phyloP scores from a whole-genome alignment of 2,888 invertebrate species.

The Agyllia agylla region DNA sequence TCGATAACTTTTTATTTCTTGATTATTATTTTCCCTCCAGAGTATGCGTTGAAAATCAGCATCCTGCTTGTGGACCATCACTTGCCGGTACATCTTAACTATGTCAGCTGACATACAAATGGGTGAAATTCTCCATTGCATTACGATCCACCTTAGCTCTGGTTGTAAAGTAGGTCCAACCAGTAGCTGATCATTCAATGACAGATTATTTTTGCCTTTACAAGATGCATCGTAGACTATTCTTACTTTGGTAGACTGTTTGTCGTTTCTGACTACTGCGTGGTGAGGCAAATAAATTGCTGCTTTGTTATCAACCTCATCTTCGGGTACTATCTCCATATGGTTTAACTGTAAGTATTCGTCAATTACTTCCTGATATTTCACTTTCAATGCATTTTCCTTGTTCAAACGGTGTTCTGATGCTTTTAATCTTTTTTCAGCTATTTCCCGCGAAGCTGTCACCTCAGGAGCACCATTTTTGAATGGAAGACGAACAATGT shows the following conservation, averaged over 20 bases:
- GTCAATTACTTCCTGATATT: not conserved
- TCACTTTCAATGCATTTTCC: not conserved
- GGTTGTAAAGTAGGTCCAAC: constrained; percentile 77
- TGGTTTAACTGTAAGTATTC: not conserved
- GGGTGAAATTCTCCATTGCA: constrained; percentile 68
- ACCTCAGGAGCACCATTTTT: not conserved
- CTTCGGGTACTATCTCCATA: not conserved
- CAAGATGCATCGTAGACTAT: constrained; percentile 36
- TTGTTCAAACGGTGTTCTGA: not conserved
- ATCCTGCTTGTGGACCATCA: constrained; percentile 47
- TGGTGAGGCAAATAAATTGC: not conserved
- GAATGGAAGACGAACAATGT: constrained; percentile 16
- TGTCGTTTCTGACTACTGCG: not conserved
- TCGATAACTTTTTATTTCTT: constrained; percentile 29
- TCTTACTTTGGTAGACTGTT: not conserved
- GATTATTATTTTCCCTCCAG: constrained; percentile 45
- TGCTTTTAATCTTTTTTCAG: constrained; percentile 5
- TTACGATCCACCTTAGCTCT: constrained; percentile 74
- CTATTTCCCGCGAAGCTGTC: not conserved
- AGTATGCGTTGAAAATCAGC: constrained; percentile 58
- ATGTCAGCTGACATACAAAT: constrained; percentile 70
- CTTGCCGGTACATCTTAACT: constrained; percentile 79
- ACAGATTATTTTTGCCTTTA: constrained; percentile 43
- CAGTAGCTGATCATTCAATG: constrained; percentile 74
- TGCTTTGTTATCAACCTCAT: not conserved